A percentile compares a stretch with the other conserved stretches of the same genome.
phyloP scores from a whole-genome alignment of 2,888 invertebrate species.

The Leptopterna dolabrata region DNA sequence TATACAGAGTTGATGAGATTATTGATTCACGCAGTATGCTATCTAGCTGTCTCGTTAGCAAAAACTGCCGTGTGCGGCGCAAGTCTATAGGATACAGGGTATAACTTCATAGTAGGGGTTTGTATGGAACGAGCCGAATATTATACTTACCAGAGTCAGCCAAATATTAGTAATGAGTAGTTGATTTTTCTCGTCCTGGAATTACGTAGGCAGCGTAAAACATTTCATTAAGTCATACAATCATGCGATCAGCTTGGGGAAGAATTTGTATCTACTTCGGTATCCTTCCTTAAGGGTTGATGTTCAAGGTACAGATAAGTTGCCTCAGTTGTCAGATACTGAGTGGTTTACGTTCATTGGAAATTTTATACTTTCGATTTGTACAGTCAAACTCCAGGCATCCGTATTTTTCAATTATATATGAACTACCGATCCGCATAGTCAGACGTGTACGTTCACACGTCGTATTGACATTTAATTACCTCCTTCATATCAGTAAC shows the following conservation, averaged over 20 bases:
- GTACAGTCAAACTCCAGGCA: too few species aligned
- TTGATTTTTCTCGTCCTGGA: conserved; percentile 91
- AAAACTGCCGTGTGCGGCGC: conserved; percentile 62
- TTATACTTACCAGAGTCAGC: conserved; percentile 90
- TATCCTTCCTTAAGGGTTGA: background rate
- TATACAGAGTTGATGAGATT: background rate
- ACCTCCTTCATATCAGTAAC: too few species aligned
- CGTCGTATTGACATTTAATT: too few species aligned
- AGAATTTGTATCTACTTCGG: background rate
- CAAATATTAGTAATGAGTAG: conserved; percentile 94
- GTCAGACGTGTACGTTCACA: too few species aligned
- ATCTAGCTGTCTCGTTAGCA: conserved; percentile 13
- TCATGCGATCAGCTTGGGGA: conserved; percentile 53
- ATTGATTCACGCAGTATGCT: background rate
- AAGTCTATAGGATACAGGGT: conserved; percentile 35
- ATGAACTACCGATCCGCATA: too few species aligned
- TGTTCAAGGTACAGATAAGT: background rate
- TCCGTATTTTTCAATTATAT: too few species aligned
- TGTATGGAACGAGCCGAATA: background rate
- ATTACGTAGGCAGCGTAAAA: conserved; percentile 58
- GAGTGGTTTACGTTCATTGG: too few species aligned
- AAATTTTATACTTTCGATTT: too few species aligned
- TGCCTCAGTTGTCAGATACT: background rate
- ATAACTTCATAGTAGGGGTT: conserved; percentile 8
- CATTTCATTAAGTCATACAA: conserved; percentile 53